Conservation (phyloP, 2,797 vertebrate species). For the Sciurus carolinensis region DNA sequence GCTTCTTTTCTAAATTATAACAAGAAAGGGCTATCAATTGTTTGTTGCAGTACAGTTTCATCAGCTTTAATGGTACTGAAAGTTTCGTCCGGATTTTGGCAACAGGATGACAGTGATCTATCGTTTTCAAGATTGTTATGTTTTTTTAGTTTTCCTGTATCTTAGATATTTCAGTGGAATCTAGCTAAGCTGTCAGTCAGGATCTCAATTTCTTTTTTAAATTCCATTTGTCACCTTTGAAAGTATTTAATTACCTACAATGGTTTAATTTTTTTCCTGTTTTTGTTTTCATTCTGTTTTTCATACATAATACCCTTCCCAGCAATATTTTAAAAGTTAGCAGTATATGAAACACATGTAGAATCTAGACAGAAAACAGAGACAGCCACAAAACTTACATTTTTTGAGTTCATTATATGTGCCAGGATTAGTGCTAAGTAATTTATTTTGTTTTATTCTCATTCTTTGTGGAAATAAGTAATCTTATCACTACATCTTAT, state of each 20-base stretch:
- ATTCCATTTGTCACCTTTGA: slow-evolving; percentile 29
- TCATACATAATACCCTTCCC: not conserved
- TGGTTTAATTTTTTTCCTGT: not conserved
- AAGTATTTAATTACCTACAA: not conserved
- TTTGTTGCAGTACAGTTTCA: slow-evolving; percentile 67
- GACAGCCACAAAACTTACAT: not conserved
- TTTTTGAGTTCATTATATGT: not conserved
- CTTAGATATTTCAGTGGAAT: slow-evolving; percentile 10
- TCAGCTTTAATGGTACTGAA: slow-evolving; percentile 58
- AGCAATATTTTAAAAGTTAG: slow-evolving; percentile 35
- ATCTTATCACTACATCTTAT: not conserved
- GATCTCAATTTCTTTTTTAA: slow-evolving; percentile 23
- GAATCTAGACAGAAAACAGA: not conserved
- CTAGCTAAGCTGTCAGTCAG: not conserved
- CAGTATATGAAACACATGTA: not conserved
- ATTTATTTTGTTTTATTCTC: slow-evolving; percentile 53
- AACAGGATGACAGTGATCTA: slow-evolving; percentile 1
- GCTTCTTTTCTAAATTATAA: slow-evolving; percentile 76
- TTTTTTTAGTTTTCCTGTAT: slow-evolving; percentile 23
- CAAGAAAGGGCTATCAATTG: slow-evolving; percentile 65
- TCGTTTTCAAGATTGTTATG: slow-evolving; percentile 41
- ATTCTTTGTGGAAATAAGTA: not conserved
- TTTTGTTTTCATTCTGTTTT: not conserved
- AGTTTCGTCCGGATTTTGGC: slow-evolving; percentile 51
- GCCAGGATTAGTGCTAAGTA: not conserved